A percentile compares a stretch with the other conserved stretches of the same genome.
Evolutionary conservation across 2,113 vertebrate species (phyloP).

Genomic region (Anas platyrhynchos): DNA sequence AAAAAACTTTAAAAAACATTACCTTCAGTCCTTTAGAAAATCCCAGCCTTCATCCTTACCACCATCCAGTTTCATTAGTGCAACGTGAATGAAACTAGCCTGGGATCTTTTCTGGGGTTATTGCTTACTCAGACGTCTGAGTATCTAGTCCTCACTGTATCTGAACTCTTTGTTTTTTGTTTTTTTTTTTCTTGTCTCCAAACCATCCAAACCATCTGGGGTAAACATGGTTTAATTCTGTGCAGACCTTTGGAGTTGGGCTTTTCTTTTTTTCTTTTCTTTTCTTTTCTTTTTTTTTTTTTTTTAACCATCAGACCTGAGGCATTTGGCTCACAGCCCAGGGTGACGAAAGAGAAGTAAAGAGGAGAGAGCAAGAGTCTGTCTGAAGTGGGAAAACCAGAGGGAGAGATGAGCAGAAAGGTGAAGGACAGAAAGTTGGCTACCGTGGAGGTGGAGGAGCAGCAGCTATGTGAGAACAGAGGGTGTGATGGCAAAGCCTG

Average conservation of each 20-base stretch:
- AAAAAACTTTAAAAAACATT: slow-evolving; percentile 46
- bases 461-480: neutral
- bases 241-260: neutral
- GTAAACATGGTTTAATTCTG: neutral
- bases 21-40: slow-evolving; percentile 28
- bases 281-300: neutral
- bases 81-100: neutral
- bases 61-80: neutral
- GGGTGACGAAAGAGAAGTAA: neutral
- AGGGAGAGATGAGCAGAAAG: neutral
- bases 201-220: neutral
- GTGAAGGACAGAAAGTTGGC: neutral
- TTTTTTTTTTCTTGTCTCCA: neutral
- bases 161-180: neutral
- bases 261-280: neutral
- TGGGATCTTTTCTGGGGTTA: neutral
- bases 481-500: neutral
- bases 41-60: neutral
- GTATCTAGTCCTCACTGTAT: neutral
- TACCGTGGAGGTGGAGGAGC: neutral
- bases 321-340: slow-evolving; percentile 20
- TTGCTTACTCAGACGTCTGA: neutral
- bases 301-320: neutral
- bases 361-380: neutral
- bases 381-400: neutral